Conservation (phyloP, 2,888 invertebrate genomes). For the Drosophila recens region DNA sequence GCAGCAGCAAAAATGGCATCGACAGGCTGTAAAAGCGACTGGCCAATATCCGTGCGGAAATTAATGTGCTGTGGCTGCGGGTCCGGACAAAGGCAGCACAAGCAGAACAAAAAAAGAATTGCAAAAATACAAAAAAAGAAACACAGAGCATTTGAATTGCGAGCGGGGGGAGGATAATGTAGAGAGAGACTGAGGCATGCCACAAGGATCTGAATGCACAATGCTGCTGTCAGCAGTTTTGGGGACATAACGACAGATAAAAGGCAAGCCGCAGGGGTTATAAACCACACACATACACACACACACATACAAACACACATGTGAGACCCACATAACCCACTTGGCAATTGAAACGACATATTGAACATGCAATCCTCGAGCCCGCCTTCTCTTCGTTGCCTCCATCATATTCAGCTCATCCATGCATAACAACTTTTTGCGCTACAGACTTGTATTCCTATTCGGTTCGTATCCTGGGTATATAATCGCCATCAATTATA, state of each 20-base stretch:
- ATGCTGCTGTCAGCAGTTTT: slow-evolving; percentile 71
- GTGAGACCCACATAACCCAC: slow-evolving; percentile 34
- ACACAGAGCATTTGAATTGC: slow-evolving; percentile 17
- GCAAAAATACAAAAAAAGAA: slow-evolving; percentile 37
- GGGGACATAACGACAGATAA: slow-evolving; percentile 56
- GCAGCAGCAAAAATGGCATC: slow-evolving; percentile 24
- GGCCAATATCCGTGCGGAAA: slow-evolving; percentile 79
- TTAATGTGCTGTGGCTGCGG: slow-evolving; percentile 74
- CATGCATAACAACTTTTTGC: slow-evolving; percentile 40
- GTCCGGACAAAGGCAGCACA: slow-evolving; percentile 28
- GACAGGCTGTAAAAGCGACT: slow-evolving; percentile 54
- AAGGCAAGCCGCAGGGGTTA: slow-evolving; percentile 50
- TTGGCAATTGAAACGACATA: slow-evolving; percentile 63
- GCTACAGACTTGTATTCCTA: slow-evolving; percentile 4
- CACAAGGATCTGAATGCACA: slow-evolving; percentile 51
- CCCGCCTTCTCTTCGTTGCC: background rate
- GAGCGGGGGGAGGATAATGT: background rate
- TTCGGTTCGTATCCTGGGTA: slow-evolving; percentile 11
- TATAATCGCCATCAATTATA: slow-evolving; percentile 77
- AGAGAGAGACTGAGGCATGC: slow-evolving; percentile 17
- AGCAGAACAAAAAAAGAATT: slow-evolving; percentile 1
- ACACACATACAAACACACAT: slow-evolving; percentile 1
- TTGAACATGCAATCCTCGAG: slow-evolving; percentile 43
- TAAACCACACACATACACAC: slow-evolving; percentile 51
- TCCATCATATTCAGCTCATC: slow-evolving; percentile 27